Conservation (phyloP, 1,140 invertebrate genomes). For the Plutomurus gul region DNA sequence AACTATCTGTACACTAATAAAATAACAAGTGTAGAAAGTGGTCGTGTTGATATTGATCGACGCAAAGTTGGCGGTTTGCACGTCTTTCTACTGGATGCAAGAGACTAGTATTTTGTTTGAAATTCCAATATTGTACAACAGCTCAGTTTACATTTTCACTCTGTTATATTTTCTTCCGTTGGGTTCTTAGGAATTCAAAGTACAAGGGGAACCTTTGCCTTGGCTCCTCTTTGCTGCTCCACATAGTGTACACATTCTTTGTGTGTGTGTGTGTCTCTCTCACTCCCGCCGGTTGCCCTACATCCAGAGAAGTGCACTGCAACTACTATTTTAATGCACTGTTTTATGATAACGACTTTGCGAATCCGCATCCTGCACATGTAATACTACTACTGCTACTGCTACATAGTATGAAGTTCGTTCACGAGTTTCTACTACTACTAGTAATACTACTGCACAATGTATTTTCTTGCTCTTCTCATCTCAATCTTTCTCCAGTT, state of each 20-base stretch:
- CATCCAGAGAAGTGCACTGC: neutral
- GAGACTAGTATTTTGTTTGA: neutral
- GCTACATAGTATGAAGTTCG: neutral
- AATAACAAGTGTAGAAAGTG: neutral
- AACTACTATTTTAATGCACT: neutral
- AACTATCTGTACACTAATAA: no score
- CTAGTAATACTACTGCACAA: neutral
- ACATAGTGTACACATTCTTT: neutral
- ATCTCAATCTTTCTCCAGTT: neutral
- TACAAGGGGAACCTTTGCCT: neutral
- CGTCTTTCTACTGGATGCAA: neutral
- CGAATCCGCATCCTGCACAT: no score
- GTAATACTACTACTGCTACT: no score
- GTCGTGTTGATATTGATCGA: slow-evolving; percentile 22
- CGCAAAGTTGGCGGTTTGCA: neutral
- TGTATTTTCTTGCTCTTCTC: neutral
- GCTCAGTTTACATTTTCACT: neutral
- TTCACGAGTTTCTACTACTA: neutral
- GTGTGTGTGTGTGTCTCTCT: neutral
- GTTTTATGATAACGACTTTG: neutral
- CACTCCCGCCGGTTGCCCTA: no score
- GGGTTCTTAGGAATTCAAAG: neutral
- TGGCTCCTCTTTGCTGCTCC: neutral
- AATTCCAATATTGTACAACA: neutral
- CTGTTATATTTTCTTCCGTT: neutral